Conservation (phyloP, 2,113 vertebrate genomes). For the Anoura caudifer region DNA sequence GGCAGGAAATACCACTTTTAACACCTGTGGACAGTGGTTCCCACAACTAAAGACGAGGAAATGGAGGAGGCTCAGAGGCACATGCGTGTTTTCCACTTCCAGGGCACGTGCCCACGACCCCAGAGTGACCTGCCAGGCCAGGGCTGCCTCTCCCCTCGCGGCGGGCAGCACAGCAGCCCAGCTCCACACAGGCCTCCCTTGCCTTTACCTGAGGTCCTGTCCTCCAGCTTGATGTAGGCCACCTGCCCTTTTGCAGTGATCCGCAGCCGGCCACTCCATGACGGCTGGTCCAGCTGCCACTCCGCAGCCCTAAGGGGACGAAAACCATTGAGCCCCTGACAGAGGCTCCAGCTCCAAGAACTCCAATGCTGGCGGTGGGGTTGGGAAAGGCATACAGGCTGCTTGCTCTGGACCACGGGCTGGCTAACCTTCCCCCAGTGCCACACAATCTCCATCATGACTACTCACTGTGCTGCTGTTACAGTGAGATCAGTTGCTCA, state of each 20-base stretch:
- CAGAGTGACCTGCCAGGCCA: background rate
- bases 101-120: background rate
- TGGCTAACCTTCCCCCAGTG: background rate
- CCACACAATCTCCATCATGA: background rate
- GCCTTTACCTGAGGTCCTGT: conserved; percentile 89
- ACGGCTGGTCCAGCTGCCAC: conserved; percentile 96
- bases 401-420: background rate
- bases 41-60: background rate
- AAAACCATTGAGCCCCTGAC: background rate
- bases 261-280: conserved; percentile 94
- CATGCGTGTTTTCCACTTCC: accelerated
- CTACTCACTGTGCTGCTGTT: background rate
- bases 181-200: background rate
- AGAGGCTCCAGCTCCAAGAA: background rate
- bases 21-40: background rate
- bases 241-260: conserved; percentile 90
- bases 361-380: background rate
- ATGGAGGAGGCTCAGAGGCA: background rate
- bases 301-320: conserved; percentile 88
- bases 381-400: background rate
- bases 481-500: background rate
- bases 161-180: background rate
- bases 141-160: background rate
- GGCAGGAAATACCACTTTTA: background rate
- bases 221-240: conserved; percentile 94